These are phyloP conservation scores for Malthinus flaveolus DNA, from an alignment of 2,888 invertebrate genomes.

Conservation along the genomic window DNA sequence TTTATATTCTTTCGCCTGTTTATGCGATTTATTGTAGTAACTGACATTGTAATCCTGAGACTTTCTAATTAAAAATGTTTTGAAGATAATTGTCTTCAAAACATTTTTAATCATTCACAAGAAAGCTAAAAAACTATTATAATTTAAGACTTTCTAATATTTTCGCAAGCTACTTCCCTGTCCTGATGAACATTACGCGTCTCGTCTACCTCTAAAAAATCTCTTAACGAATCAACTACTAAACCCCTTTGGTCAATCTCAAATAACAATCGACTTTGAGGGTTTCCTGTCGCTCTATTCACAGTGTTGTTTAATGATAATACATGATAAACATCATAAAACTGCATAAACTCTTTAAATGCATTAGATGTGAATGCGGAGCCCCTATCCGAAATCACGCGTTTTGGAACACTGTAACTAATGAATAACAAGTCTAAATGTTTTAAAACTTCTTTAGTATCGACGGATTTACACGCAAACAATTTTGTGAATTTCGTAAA, in stretches of 20 bases:
- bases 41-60: too few species aligned
- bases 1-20: too few species aligned
- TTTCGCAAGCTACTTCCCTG: too few species aligned
- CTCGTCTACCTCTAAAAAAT: too few species aligned
- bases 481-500: constrained; percentile 40
- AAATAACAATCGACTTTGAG: constrained; percentile 23
- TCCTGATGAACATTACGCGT: too few species aligned
- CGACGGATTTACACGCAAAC: constrained; percentile 31
- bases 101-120: too few species aligned
- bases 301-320: constrained; percentile 24
- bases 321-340: constrained; percentile 33
- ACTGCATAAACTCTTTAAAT: constrained; percentile 32
- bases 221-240: too few species aligned
- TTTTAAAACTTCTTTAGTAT: constrained; percentile 29
- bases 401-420: constrained; percentile 32
- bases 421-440: constrained; percentile 32
- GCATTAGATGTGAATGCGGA: constrained; percentile 30
- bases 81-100: too few species aligned
- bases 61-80: too few species aligned
- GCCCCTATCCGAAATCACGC: constrained; percentile 36
- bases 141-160: too few species aligned
- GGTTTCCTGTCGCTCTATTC: constrained; percentile 14
- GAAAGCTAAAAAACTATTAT: too few species aligned
- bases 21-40: too few species aligned
- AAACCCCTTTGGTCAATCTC: constrained; percentile 22